Evolutionary conservation across 2,888 invertebrate species (phyloP).

Genomic region (Nemotelus pantherinus): DNA sequence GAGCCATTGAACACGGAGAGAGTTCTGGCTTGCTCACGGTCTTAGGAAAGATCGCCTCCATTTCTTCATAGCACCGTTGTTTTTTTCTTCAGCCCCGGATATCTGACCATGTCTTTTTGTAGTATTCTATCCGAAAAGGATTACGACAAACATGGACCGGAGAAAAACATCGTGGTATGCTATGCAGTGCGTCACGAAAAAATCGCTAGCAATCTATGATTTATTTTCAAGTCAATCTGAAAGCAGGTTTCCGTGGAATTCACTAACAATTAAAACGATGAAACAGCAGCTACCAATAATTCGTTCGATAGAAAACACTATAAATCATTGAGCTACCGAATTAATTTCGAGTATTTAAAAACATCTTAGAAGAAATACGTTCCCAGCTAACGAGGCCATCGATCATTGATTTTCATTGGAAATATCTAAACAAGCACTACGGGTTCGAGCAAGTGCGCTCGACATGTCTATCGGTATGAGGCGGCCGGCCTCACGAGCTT

Average conservation of each 20-base stretch:
- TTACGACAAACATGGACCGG: conserved; percentile 25
- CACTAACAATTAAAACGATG: conserved; percentile 34
- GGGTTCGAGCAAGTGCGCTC: too few species aligned
- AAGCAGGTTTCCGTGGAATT: conserved; percentile 18
- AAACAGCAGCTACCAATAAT: conserved; percentile 38
- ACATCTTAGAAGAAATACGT: conserved; percentile 29
- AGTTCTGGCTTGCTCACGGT: conserved; percentile 28
- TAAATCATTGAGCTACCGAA: conserved; percentile 42
- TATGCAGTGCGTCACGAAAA: not conserved
- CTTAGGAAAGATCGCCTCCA: conserved; percentile 34
- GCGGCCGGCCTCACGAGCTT: not conserved
- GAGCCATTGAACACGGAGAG: conserved; percentile 25
- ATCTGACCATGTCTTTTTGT: conserved; percentile 1
- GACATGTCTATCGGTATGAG: too few species aligned
- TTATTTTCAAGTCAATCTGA: conserved; percentile 2
- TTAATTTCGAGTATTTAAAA: conserved; percentile 34
- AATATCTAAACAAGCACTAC: conserved; percentile 7
- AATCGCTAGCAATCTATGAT: conserved; percentile 30
- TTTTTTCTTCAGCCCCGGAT: not conserved
- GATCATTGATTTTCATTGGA: conserved; percentile 32
- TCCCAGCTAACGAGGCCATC: conserved; percentile 1
- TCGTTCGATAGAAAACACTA: conserved; percentile 15
- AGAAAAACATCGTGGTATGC: not conserved
- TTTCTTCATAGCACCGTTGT: conserved; percentile 11
- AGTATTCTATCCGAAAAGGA: conserved; percentile 19